These are phyloP conservation scores for Eustalomyia histrio DNA, from an alignment of 2,888 invertebrate genomes.

Conservation along the genomic window DNA sequence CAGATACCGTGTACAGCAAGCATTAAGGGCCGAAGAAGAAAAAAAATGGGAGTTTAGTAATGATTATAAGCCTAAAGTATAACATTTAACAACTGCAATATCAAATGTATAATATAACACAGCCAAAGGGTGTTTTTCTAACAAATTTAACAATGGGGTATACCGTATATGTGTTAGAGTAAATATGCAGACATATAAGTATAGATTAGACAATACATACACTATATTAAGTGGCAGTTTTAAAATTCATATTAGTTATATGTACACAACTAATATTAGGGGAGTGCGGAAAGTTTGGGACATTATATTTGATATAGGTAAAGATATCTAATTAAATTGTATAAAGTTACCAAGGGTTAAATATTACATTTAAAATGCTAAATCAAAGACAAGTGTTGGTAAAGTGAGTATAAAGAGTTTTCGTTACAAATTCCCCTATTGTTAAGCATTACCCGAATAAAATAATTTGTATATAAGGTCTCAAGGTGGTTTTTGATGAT, in stretches of 20 bases:
- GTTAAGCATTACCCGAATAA: no score
- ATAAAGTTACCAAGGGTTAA: no score
- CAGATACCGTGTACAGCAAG: not conserved
- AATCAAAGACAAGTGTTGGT: no score
- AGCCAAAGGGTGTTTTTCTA: slow-evolving; percentile 36
- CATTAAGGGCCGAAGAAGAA: not conserved
- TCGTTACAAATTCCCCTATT: no score
- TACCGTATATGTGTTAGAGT: not conserved
- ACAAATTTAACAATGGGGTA: slow-evolving; percentile 24
- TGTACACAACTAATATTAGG: not conserved
- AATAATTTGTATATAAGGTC: no score
- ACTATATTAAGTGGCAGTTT: not conserved
- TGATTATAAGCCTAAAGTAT: slow-evolving; percentile 35
- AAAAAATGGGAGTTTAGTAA: slow-evolving; percentile 22
- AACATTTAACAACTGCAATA: slow-evolving; percentile 28
- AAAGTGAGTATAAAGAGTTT: no score
- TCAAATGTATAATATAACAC: slow-evolving; percentile 7
- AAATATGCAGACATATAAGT: not conserved
- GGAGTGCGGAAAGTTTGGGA: no score
- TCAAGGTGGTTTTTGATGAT: no score
- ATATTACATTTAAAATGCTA: no score
- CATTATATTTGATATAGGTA: no score
- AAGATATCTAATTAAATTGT: no score
- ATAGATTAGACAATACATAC: not conserved
- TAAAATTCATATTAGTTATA: not conserved